Percentiles rank a stretch among this genome's conserved stretches.
Conservation (phyloP, 2,113 vertebrate genomes). For the Agelaius tricolor region DNA sequence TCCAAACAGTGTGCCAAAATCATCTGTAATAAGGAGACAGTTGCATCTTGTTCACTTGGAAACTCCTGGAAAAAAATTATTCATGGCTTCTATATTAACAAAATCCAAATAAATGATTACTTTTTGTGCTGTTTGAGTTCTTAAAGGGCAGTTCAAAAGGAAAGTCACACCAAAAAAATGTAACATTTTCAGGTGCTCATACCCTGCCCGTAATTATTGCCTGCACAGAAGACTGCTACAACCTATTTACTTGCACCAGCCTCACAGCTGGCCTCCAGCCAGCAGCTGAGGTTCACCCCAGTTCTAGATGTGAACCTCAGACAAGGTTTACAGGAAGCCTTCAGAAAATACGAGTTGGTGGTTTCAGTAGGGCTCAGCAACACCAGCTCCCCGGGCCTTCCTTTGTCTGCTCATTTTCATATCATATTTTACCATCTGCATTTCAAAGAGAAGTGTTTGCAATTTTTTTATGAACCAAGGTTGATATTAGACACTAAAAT, state of each 20-base stretch:
- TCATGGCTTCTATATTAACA: background rate
- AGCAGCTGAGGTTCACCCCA: background rate
- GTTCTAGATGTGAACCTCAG: background rate
- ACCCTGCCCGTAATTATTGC: background rate
- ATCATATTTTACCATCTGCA: background rate
- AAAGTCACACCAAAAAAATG: background rate
- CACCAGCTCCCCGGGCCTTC: background rate
- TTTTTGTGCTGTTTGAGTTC: background rate
- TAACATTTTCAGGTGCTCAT: background rate
- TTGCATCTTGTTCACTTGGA: background rate
- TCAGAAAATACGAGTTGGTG: background rate
- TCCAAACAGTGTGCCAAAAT: background rate
- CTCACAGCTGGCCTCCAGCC: background rate
- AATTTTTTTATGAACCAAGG: background rate
- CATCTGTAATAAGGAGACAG: background rate
- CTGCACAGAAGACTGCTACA: background rate
- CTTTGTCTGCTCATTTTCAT: background rate
- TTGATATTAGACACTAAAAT: background rate
- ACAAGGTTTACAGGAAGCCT: background rate
- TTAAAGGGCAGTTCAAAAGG: background rate
- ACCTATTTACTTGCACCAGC: background rate
- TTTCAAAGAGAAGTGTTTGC: background rate
- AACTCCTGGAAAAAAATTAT: background rate
- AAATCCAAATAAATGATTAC: background rate
- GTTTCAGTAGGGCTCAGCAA: background rate